A percentile compares a stretch with the other conserved stretches of the same genome.
These are phyloP conservation scores for Oreochromis mossambicus DNA, from an alignment of 2,797 vertebrate species.

Conservation along the genomic window DNA sequence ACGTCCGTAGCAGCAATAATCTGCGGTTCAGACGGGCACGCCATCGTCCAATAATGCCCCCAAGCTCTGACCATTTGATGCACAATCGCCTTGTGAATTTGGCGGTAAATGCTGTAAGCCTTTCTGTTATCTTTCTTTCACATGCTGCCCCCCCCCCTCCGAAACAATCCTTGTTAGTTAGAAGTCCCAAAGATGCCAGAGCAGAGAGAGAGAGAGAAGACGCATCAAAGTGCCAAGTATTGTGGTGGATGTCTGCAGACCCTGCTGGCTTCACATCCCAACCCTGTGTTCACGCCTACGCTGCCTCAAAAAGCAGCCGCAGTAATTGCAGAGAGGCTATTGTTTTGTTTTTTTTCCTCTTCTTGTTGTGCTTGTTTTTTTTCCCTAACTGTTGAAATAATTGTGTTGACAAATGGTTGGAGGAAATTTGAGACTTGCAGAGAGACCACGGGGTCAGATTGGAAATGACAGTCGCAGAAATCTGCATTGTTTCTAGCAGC, in stretches of 20 bases:
- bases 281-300: slow-evolving; percentile 22
- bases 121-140: slow-evolving; percentile 47
- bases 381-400: slow-evolving; percentile 35
- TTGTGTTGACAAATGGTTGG: slow-evolving; percentile 41
- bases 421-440: slow-evolving; percentile 17
- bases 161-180: slow-evolving; percentile 27
- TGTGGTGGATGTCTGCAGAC: slow-evolving; percentile 28
- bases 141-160: slow-evolving; percentile 17
- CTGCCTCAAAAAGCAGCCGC: slow-evolving; percentile 9
- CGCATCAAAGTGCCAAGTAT: slow-evolving; percentile 41
- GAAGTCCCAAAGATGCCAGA: slow-evolving; percentile 36
- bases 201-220: slow-evolving; percentile 16
- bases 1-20: background rate
- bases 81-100: slow-evolving; percentile 30
- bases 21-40: background rate
- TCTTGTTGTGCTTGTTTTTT: background rate
- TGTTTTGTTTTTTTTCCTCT: background rate
- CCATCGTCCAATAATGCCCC: slow-evolving; percentile 29
- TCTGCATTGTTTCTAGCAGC: background rate
- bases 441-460: background rate
- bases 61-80: slow-evolving; percentile 33
- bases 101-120: slow-evolving; percentile 39
- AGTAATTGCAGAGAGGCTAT: slow-evolving; percentile 44
- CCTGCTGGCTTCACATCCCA: slow-evolving; percentile 30
- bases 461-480: slow-evolving; percentile 1